These are phyloP conservation scores for Papilio polyxenes DNA, from an alignment of 1,140 invertebrate genomes.

Conservation along the genomic window DNA sequence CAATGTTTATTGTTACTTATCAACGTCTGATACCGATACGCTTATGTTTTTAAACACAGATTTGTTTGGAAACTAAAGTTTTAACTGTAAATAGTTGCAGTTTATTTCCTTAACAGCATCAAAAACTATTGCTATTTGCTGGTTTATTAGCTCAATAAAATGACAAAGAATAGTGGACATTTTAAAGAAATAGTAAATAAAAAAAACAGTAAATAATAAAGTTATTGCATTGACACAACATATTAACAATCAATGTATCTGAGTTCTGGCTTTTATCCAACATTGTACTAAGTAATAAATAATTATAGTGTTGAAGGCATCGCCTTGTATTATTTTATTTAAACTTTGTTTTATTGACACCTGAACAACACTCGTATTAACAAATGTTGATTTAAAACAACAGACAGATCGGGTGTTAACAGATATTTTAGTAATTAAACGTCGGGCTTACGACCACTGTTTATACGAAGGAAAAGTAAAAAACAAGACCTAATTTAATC, in stretches of 20 bases:
- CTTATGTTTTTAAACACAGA: not conserved
- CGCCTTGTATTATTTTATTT: not conserved
- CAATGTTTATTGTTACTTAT: no score
- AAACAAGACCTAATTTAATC: not conserved
- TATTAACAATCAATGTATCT: not conserved
- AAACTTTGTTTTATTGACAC: not conserved
- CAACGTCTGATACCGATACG: not conserved
- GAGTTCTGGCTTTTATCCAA: slow-evolving; percentile 13
- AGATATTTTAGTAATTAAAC: no score
- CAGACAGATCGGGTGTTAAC: not conserved
- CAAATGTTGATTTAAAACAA: not conserved
- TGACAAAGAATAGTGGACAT: not conserved
- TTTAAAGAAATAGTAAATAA: not conserved
- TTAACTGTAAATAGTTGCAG: not conserved
- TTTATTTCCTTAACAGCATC: not conserved
- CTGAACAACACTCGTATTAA: not conserved
- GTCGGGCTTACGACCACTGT: no score
- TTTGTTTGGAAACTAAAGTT: not conserved
- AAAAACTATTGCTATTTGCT: not conserved
- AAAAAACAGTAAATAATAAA: not conserved
- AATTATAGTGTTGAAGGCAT: not conserved
- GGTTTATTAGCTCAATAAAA: not conserved
- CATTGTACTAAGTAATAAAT: not conserved
- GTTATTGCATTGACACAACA: not conserved
- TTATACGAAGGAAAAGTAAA: not conserved